A percentile compares a stretch with the other conserved stretches of the same genome.
phyloP scores from a whole-genome alignment of 1,140 invertebrate genomes.

The Penaeus vannamei region DNA sequence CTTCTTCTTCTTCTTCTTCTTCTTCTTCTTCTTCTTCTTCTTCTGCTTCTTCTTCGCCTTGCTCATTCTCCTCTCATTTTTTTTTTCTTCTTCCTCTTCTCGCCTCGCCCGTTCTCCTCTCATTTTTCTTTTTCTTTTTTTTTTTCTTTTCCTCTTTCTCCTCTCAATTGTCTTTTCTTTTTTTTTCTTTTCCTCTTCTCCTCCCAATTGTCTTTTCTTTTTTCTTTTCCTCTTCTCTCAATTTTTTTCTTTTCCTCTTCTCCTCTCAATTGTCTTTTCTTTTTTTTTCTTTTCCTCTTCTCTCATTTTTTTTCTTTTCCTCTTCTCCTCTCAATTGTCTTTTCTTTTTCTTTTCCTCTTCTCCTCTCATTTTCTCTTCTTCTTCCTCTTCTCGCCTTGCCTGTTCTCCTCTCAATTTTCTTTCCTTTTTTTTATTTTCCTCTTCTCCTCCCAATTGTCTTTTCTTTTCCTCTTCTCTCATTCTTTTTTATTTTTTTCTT shows the following conservation, averaged over 20 bases:
- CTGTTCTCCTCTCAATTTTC: background rate
- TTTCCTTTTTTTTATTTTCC: background rate
- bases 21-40: too few relatives aligned
- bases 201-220: too few relatives aligned
- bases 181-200: conserved; percentile 13
- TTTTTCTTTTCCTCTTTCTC: too few relatives aligned
- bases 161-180: background rate
- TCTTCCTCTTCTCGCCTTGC: background rate
- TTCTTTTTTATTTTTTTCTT: background rate
- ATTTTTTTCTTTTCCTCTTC: background rate
- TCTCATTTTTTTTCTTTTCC: background rate
- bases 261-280: background rate
- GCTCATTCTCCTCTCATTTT: too few relatives aligned
- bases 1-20: too few relatives aligned
- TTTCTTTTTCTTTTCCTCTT: background rate
- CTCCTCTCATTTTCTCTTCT: background rate
- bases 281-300: too few relatives aligned
- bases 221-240: too few relatives aligned
- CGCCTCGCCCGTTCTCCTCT: background rate
- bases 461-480: too few relatives aligned
- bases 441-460: background rate
- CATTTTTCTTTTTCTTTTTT: conserved; percentile 3
- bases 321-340: background rate
- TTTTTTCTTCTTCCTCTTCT: background rate
- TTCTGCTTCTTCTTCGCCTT: too few relatives aligned